phyloP scores from a whole-genome alignment of 2,888 invertebrate species.

The Microctonus brassicae region DNA sequence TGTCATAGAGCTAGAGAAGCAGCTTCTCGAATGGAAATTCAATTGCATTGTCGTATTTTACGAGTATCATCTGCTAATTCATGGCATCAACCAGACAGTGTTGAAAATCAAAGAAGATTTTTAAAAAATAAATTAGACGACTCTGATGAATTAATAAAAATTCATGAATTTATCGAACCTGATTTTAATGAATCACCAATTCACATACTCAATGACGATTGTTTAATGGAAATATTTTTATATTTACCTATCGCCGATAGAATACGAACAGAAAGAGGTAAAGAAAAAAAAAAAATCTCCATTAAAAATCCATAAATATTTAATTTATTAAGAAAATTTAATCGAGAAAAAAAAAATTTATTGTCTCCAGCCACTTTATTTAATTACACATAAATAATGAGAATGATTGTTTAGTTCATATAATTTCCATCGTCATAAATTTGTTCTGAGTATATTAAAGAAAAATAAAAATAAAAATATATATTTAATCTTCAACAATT shows the following conservation, averaged over 20 bases:
- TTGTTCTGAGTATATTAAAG: not conserved
- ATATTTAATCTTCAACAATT: too few species aligned
- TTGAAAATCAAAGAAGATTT: slow-evolving; percentile 59
- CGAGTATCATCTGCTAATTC: slow-evolving; percentile 74
- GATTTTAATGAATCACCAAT: slow-evolving; percentile 54
- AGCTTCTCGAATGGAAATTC: slow-evolving; percentile 54
- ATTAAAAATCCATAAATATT: too few species aligned
- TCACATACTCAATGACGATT: slow-evolving; percentile 73
- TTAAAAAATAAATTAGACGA: slow-evolving; percentile 16
- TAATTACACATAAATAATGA: too few species aligned
- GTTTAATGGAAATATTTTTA: slow-evolving; percentile 72
- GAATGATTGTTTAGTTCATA: too few species aligned
- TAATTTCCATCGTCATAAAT: not conserved
- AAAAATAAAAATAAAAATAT: not conserved
- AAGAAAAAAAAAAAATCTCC: too few species aligned
- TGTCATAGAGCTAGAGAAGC: slow-evolving; percentile 56
- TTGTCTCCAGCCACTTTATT: too few species aligned
- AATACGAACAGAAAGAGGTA: slow-evolving; percentile 72
- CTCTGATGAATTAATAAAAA: not conserved
- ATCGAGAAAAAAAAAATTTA: too few species aligned
- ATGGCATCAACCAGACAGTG: slow-evolving; percentile 74
- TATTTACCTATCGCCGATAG: slow-evolving; percentile 72
- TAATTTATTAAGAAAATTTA: too few species aligned
- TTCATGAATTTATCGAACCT: slow-evolving; percentile 29
- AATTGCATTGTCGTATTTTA: slow-evolving; percentile 64